Evolutionary conservation across 2,113 vertebrate species (phyloP).

Genomic region (Prolemur simus): DNA sequence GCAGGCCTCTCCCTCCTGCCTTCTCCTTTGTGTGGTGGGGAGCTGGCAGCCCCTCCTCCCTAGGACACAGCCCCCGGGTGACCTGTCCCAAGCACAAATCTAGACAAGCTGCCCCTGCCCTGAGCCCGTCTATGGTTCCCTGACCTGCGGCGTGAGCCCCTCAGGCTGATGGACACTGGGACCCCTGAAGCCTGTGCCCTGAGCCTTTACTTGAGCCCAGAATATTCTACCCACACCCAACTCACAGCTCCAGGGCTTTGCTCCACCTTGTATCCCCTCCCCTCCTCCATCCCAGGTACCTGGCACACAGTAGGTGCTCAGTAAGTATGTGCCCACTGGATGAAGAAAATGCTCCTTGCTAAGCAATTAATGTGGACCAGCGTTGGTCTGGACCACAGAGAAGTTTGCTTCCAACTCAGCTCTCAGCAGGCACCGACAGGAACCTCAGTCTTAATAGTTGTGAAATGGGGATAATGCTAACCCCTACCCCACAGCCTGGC

Average conservation of each 20-base stretch:
- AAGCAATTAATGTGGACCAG: neutral
- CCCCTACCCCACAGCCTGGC: neutral
- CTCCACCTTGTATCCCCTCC: neutral
- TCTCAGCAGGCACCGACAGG: neutral
- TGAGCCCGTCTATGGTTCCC: neutral
- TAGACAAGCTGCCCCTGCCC: neutral
- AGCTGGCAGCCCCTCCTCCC: neutral
- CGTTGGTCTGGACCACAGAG: neutral
- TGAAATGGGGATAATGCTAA: neutral
- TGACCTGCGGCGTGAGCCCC: neutral
- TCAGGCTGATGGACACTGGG: neutral
- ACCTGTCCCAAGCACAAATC: neutral
- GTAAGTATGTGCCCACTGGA: neutral
- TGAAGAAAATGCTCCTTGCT: neutral
- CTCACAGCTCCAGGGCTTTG: neutral
- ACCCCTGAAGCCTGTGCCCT: neutral
- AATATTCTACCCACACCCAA: neutral
- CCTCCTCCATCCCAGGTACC: neutral
- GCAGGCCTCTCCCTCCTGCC: neutral
- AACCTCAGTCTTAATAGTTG: neutral
- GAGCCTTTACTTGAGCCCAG: neutral
- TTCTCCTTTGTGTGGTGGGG: neutral
- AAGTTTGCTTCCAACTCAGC: neutral
- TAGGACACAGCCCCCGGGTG: neutral
- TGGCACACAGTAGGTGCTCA: neutral